Evolutionary conservation across 2,113 vertebrate genomes (phyloP).

Genomic region (Ptilorrhoa leucosticta): DNA sequence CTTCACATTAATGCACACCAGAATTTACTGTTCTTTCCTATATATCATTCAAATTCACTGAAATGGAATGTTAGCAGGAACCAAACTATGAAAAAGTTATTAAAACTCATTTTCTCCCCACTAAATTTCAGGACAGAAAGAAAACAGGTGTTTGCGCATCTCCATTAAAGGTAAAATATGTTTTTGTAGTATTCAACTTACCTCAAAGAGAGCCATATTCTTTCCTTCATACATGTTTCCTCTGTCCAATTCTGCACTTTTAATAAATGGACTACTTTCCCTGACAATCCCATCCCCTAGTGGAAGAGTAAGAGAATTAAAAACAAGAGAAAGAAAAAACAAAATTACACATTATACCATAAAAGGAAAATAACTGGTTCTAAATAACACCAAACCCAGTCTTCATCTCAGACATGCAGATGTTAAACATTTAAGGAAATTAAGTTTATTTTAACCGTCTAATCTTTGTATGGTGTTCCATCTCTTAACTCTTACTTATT

Average conservation of each 20-base stretch:
- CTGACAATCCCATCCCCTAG: slow-evolving; percentile 84
- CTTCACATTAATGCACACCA: not conserved
- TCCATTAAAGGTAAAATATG: not conserved
- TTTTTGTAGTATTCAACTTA: slow-evolving; percentile 31
- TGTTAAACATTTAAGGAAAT: not conserved
- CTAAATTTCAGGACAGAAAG: not conserved
- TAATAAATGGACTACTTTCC: slow-evolving; percentile 89
- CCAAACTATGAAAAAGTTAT: not conserved
- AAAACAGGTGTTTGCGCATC: not conserved
- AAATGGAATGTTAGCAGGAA: not conserved
- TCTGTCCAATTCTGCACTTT: slow-evolving; percentile 76
- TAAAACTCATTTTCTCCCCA: not conserved
- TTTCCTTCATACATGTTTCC: slow-evolving; percentile 85
- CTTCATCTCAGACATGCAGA: accelerated
- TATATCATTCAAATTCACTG: not conserved
- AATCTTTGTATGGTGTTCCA: not conserved
- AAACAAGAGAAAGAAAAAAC: not conserved
- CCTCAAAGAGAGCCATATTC: slow-evolving; percentile 98
- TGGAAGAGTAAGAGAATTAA: not conserved
- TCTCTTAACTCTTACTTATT: not conserved
- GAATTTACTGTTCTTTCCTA: not conserved
- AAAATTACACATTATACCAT: not conserved
- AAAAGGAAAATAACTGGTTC: not conserved
- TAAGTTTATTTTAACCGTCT: not conserved
- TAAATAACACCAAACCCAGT: not conserved